Evolutionary conservation across 2,113 vertebrate genomes (phyloP).

Genomic region (Parotia lawesii): DNA sequence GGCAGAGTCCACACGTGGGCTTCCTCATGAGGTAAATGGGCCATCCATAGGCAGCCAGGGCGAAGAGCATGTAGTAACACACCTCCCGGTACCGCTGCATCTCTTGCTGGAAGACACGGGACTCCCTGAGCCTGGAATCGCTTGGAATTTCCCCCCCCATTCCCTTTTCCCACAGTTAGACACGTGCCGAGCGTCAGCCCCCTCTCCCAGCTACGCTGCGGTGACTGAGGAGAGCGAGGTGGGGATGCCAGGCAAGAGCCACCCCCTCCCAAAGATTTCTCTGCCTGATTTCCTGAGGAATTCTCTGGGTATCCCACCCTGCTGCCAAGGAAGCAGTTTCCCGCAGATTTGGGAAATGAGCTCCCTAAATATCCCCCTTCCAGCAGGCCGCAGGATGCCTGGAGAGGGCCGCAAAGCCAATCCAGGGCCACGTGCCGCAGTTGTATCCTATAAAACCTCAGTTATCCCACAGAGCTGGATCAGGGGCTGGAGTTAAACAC

Average conservation of each 20-base stretch:
- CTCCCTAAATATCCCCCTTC: neutral
- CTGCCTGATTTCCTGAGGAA: neutral
- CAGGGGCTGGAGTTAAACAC: neutral
- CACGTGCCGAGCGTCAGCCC: fast-evolving
- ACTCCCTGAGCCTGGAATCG: neutral
- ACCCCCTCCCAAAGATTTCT: neutral
- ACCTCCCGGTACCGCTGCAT: constrained; percentile 98
- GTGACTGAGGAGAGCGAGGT: neutral
- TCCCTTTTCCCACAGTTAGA: fast-evolving
- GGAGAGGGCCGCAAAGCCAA: neutral
- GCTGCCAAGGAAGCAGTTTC: neutral
- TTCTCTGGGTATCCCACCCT: neutral
- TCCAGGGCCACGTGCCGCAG: neutral
- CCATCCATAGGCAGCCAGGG: constrained; percentile 97
- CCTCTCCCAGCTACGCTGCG: neutral
- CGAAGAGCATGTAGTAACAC: constrained; percentile 98
- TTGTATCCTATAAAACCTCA: neutral
- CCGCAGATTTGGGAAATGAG: neutral
- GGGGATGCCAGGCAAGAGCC: neutral
- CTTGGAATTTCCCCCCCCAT: neutral
- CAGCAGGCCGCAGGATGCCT: neutral
- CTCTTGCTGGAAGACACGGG: constrained; percentile 80
- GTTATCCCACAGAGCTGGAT: neutral
- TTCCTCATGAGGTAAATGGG: constrained; percentile 98
- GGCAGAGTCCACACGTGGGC: constrained; percentile 92